Percentiles rank a stretch among this genome's conserved stretches.
phyloP scores from a whole-genome alignment of 2,888 invertebrate genomes.

The Exephanes ischioxanthus region DNA sequence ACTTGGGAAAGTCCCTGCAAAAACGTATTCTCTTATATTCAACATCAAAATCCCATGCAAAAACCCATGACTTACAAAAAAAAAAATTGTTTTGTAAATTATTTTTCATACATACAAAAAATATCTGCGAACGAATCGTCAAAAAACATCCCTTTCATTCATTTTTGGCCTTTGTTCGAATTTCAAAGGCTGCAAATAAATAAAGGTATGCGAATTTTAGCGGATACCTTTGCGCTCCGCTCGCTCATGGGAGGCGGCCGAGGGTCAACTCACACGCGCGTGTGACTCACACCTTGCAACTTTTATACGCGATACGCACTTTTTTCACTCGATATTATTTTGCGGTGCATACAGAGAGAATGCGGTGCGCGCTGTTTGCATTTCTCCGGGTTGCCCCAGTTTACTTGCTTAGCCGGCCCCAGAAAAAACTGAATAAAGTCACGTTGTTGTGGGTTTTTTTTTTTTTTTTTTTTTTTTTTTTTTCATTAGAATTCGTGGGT shows the following conservation, averaged over 20 bases:
- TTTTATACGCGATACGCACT: neutral
- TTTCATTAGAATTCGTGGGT: neutral
- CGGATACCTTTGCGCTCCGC: neutral
- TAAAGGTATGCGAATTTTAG: neutral
- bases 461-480: neutral
- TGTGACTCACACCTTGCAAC: neutral
- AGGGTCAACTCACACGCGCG: neutral
- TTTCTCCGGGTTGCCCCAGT: neutral
- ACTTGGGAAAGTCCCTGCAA: no score
- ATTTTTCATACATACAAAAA: neutral
- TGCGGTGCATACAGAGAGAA: neutral
- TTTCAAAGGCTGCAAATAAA: neutral
- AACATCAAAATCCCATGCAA: no score
- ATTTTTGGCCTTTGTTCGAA: neutral
- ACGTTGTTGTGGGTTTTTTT: neutral
- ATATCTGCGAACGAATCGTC: neutral
- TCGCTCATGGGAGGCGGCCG: neutral
- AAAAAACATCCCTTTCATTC: neutral
- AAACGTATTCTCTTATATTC: no score
- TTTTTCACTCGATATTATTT: neutral
- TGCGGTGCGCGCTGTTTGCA: neutral
- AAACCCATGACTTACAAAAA: no score
- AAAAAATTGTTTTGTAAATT: neutral
- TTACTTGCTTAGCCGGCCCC: neutral
- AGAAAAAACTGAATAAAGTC: neutral